phyloP scores from a whole-genome alignment of 2,797 vertebrate species.

The Sebastes hubbsi region DNA sequence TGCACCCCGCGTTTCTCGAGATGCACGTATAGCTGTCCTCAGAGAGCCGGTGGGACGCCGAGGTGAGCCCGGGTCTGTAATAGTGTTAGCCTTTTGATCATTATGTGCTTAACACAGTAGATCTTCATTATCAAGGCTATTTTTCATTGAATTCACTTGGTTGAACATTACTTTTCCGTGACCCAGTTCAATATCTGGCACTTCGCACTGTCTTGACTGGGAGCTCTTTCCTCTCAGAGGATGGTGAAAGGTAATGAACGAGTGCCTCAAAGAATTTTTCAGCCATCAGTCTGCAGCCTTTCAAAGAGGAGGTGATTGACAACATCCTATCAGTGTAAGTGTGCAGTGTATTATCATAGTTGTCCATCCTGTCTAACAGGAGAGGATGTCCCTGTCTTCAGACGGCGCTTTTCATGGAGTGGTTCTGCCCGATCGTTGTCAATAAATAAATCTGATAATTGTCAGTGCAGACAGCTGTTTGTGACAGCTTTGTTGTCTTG shows the following conservation, averaged over 20 bases:
- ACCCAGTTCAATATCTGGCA: conserved; percentile 64
- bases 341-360: conserved; percentile 73
- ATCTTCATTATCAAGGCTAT: conserved; percentile 65
- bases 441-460: conserved; percentile 89
- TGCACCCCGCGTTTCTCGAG: conserved; percentile 64
- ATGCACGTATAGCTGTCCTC: conserved; percentile 66
- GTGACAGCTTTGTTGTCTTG: conserved; percentile 96
- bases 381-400: conserved; percentile 80
- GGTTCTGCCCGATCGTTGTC: conserved; percentile 85
- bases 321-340: conserved; percentile 75
- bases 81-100: conserved; percentile 68
- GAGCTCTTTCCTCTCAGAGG: conserved; percentile 54
- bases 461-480: conserved; percentile 96
- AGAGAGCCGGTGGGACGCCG: conserved; percentile 45
- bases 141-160: conserved; percentile 60
- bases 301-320: conserved; percentile 75
- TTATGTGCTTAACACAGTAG: conserved; percentile 72
- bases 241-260: conserved; percentile 70
- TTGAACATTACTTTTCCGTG: conserved; percentile 52
- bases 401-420: conserved; percentile 76
- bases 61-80: conserved; percentile 60
- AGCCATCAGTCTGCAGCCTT: conserved; percentile 64
- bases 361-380: conserved; percentile 74
- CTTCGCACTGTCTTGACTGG: conserved; percentile 56
- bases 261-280: conserved; percentile 68